Percentiles rank a stretch among this genome's conserved stretches.
phyloP scores from a whole-genome alignment of 2,888 invertebrate species.

The Drosophila heteroneura region DNA sequence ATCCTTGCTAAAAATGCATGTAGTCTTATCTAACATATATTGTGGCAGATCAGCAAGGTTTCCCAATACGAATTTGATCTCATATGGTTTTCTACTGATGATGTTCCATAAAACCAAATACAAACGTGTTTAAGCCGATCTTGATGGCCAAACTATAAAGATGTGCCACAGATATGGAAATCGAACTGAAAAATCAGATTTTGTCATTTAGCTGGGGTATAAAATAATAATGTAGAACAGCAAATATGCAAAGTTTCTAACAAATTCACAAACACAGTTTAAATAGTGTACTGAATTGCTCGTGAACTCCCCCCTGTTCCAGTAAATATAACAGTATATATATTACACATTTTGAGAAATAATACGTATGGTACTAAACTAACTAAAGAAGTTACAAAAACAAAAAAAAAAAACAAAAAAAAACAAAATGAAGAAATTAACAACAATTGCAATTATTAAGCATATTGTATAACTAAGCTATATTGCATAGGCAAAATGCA shows the following conservation, averaged over 20 bases:
- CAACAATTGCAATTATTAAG: conserved; percentile 32
- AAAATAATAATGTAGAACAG: conserved; percentile 16
- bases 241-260: conserved; percentile 19
- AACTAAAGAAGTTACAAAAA: conserved; percentile 23
- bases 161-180: background rate
- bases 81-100: conserved; percentile 22
- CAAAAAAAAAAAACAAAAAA: background rate
- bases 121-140: background rate
- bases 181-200: background rate
- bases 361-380: conserved; percentile 29
- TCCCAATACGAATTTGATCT: conserved; percentile 39
- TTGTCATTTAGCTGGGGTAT: conserved; percentile 32
- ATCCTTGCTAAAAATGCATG: conserved; percentile 21
- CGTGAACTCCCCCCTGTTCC: conserved; percentile 4
- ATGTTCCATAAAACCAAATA: conserved; percentile 2
- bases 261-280: background rate
- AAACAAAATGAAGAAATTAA: background rate
- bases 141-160: background rate
- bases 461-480: conserved; percentile 45
- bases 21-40: background rate
- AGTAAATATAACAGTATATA: conserved; percentile 11
- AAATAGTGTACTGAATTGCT: background rate
- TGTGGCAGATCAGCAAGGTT: conserved; percentile 22
- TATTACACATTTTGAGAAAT: conserved; percentile 2
- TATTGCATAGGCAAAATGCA: conserved; percentile 50